These are phyloP conservation scores for Sebastes trivittatus DNA, from an alignment of 2,797 vertebrate species.

Conservation along the genomic window DNA sequence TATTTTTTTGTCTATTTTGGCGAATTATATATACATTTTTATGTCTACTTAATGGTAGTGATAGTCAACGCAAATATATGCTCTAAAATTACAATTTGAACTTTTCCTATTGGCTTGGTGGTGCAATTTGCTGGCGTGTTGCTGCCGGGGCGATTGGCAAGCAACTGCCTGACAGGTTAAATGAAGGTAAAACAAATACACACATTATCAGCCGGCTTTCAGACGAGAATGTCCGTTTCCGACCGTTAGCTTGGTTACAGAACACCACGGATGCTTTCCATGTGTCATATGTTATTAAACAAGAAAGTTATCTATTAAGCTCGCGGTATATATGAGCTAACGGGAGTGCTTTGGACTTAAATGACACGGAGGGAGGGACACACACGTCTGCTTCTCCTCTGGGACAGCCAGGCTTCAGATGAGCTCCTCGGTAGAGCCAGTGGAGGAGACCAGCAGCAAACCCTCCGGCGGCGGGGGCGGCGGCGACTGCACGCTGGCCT, in stretches of 20 bases:
- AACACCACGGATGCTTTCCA: too few relatives aligned
- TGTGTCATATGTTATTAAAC: accelerated
- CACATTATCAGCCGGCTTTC: not conserved
- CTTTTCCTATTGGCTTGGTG: accelerated
- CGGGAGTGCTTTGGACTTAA: not conserved
- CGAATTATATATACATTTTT: accelerated
- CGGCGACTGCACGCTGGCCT: conserved; percentile 69
- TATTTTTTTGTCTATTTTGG: accelerated
- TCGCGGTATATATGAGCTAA: not conserved
- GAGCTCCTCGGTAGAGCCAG: conserved; percentile 6
- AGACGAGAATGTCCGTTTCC: not conserved
- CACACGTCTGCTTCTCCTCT: not conserved
- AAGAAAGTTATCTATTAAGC: accelerated
- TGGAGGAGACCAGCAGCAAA: conserved; percentile 10
- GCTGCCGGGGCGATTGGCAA: accelerated
- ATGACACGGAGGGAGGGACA: not conserved
- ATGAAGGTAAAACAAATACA: not conserved
- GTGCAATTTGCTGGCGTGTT: not conserved
- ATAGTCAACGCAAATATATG: accelerated
- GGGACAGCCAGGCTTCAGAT: conserved; percentile 6
- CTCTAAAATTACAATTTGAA: accelerated
- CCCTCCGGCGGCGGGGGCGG: not conserved
- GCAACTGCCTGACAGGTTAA: conserved; percentile 9
- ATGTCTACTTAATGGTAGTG: not conserved
- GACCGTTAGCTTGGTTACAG: accelerated